Evolutionary conservation across 2,113 vertebrate genomes (phyloP), one percentile per base, ranked within the genome.

Genomic region (Cariama cristata): DNA sequence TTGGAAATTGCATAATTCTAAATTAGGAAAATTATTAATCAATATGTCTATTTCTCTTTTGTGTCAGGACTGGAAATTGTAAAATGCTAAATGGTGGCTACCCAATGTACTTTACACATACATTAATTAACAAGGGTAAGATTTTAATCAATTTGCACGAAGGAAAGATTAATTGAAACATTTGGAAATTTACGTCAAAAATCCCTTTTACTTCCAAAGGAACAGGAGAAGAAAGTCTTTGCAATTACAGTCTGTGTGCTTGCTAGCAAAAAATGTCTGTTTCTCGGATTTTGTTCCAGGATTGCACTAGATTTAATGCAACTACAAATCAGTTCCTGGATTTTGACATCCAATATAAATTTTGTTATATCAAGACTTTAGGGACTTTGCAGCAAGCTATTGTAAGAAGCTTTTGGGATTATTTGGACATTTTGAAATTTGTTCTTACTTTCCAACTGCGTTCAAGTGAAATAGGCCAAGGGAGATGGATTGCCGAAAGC

Each of bases 381-480:
- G 73, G 49, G 77, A 64, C 20, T 84, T 73, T 59, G 50, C 20
- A 87, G 47, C 28, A 67, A 83, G 66, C 38, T 90, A 68, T 32
- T 92, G 27, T 86, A 96, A 97, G 95, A 81, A 93, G 88, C 28
- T 97, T 96, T 98, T 53, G 93, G 85, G 95, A 95, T 95, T 97
- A 97, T 97, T 93, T 85, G 49, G 40, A 86, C 42, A 32, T 90
- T 86, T 56, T 83, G 76, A 93, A 97, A 91, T 88, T 67, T 83
- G 47, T 92, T 97, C 95, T 95, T 74, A 74, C 88, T 85, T 97
- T 94, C 85, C 64, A n/a, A 49, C 45, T 2, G 71, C 2, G 0
- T 79, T 80, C 2, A 3, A 94, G 50, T 76, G 86, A 96, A 97
- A 91, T 21, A 73, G 73, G 82, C 87, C 50, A 47, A 93, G 74